A percentile compares a stretch with the other conserved stretches of the same genome.
phyloP scores from a whole-genome alignment of 2,113 vertebrate species.

The Prinia subflava region DNA sequence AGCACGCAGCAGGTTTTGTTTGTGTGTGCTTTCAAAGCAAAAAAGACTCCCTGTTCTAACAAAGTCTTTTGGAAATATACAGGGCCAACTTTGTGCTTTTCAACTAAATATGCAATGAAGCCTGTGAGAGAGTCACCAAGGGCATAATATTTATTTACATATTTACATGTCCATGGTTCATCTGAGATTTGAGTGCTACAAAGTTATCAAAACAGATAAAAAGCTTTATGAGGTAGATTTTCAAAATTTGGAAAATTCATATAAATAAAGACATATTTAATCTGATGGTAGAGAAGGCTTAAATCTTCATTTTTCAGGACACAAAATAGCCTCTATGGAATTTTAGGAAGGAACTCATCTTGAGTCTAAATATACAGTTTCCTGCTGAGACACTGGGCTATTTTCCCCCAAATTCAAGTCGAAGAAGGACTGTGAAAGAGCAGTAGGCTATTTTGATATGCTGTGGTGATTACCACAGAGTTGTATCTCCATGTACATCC shows the following conservation, averaged over 20 bases:
- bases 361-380: background rate
- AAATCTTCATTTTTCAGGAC: background rate
- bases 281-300: background rate
- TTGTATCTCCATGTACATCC: background rate
- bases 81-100: background rate
- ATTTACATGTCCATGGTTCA: background rate
- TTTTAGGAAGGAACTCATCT: background rate
- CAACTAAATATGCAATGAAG: background rate
- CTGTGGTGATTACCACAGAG: background rate
- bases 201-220: background rate
- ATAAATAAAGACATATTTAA: background rate
- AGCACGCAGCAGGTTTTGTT: background rate
- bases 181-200: background rate
- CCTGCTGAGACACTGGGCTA: background rate
- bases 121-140: background rate
- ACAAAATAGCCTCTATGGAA: background rate
- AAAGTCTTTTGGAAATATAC: background rate
- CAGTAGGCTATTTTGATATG: background rate
- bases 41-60: background rate
- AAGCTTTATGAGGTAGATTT: background rate
- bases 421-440: background rate
- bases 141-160: background rate
- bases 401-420: background rate
- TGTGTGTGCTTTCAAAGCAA: background rate
- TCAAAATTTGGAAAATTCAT: background rate